These are phyloP conservation scores for Drosophila prolongata DNA, from an alignment of 2,888 invertebrate species.

Conservation along the genomic window DNA sequence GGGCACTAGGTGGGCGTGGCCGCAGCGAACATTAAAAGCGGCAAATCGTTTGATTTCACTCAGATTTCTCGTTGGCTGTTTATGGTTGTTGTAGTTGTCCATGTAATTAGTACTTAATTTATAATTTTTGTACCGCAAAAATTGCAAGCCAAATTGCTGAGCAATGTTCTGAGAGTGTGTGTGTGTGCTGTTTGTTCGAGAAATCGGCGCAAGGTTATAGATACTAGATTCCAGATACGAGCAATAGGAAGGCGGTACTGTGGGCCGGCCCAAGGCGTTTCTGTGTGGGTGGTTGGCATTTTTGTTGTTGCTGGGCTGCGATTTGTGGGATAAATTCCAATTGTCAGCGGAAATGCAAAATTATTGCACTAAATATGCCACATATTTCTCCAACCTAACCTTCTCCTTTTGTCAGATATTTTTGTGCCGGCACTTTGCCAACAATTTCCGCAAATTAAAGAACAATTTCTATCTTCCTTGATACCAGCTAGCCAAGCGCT, in stretches of 20 bases:
- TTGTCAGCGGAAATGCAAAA: constrained; percentile 31
- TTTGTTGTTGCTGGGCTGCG: background rate
- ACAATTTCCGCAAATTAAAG: constrained; percentile 76
- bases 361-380: constrained; percentile 23
- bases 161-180: constrained; percentile 47
- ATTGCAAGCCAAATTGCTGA: constrained; percentile 48
- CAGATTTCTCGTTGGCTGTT: constrained; percentile 52
- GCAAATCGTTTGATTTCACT: constrained; percentile 68
- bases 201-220: constrained; percentile 73
- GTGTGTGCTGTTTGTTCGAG: constrained; percentile 33
- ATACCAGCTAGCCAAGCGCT: constrained; percentile 59
- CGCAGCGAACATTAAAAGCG: constrained; percentile 57
- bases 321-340: constrained; percentile 30
- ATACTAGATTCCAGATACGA: constrained; percentile 50
- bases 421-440: constrained; percentile 37
- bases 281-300: constrained; percentile 52
- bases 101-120: constrained; percentile 78
- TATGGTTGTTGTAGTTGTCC: constrained; percentile 61
- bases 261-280: constrained; percentile 26
- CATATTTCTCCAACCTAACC: constrained; percentile 20
- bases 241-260: constrained; percentile 31
- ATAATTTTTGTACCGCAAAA: constrained; percentile 69
- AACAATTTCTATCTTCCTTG: constrained; percentile 70
- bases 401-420: constrained; percentile 15
- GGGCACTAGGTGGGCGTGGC: constrained; percentile 68